These are phyloP conservation scores for Loriculus beryllinus DNA, from an alignment of 2,797 vertebrate genomes.

Conservation along the genomic window DNA sequence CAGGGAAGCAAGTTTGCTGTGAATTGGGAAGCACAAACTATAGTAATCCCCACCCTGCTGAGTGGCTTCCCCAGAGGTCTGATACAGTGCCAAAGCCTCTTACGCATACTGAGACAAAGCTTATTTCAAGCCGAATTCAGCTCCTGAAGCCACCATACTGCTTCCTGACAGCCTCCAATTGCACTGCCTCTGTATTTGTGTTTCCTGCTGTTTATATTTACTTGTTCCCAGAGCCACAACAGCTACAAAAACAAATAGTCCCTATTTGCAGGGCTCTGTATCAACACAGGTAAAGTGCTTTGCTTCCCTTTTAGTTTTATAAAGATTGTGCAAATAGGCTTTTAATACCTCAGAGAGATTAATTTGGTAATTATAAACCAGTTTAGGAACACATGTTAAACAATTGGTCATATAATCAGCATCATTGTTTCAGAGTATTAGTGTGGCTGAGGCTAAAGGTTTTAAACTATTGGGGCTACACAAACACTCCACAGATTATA, in stretches of 20 bases:
- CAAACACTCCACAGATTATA: conserved; percentile 24
- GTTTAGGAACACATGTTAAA: conserved; percentile 73
- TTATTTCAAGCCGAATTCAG: conserved; percentile 77
- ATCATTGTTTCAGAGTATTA: conserved; percentile 68
- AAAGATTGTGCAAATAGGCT: conserved; percentile 74
- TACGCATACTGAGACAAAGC: conserved; percentile 81
- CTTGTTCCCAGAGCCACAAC: conserved; percentile 77
- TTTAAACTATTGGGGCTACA: conserved; percentile 31
- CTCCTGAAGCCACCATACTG: conserved; percentile 74
- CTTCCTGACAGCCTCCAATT: conserved; percentile 75
- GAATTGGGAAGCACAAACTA: conserved; percentile 78
- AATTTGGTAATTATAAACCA: conserved; percentile 78
- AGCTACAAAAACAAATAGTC: conserved; percentile 79
- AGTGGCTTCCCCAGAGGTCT: conserved; percentile 80
- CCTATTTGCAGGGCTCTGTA: conserved; percentile 65
- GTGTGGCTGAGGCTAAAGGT: conserved; percentile 40
- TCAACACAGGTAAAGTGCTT: conserved; percentile 67
- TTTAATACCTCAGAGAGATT: conserved; percentile 77
- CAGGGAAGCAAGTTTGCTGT: conserved; percentile 76
- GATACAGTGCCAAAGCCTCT: conserved; percentile 80
- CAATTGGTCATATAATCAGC: conserved; percentile 74
- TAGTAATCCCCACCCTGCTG: conserved; percentile 80
- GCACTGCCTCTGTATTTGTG: conserved; percentile 74
- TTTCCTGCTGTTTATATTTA: conserved; percentile 82
- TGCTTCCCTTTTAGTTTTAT: conserved; percentile 36